These are phyloP conservation scores for Pelecanus crispus DNA, from an alignment of 2,113 vertebrate species.

Conservation along the genomic window DNA sequence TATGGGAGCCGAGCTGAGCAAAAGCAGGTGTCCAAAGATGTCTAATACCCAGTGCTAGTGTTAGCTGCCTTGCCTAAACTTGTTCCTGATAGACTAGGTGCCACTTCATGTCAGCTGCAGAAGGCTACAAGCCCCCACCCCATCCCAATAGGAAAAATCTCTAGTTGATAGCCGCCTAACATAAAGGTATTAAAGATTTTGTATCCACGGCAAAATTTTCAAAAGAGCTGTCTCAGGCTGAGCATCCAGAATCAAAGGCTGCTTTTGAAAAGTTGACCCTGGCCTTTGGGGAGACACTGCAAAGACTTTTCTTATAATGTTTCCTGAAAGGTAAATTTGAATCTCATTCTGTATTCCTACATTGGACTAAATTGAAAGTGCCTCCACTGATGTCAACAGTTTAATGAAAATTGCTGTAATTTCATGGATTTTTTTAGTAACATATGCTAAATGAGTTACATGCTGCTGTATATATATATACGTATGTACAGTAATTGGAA, in stretches of 20 bases:
- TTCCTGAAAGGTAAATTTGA: constrained; percentile 48
- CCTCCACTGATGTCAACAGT: constrained; percentile 16
- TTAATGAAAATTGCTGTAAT: constrained; percentile 42
- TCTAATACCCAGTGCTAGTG: neutral
- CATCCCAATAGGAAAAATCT: neutral
- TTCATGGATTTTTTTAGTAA: neutral
- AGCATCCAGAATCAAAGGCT: constrained; percentile 23
- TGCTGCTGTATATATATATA: neutral
- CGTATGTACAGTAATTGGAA: neutral
- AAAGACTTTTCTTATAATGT: neutral
- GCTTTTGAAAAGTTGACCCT: constrained; percentile 45
- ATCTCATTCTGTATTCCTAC: constrained; percentile 29
- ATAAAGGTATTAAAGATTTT: constrained; percentile 7
- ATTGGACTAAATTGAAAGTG: neutral
- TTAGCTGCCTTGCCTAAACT: neutral
- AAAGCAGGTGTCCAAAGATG: neutral
- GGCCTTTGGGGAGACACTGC: constrained; percentile 8
- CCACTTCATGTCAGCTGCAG: neutral
- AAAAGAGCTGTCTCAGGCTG: neutral
- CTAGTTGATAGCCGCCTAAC: neutral
- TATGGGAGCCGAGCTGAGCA: neutral
- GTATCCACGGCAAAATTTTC: constrained; percentile 34
- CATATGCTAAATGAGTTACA: neutral
- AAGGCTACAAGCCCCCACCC: neutral
- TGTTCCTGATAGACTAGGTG: neutral